Base-by-base conservation (phyloP, 35 echinoderm and acorn worm species). In the Acanthaster planci region DNA sequence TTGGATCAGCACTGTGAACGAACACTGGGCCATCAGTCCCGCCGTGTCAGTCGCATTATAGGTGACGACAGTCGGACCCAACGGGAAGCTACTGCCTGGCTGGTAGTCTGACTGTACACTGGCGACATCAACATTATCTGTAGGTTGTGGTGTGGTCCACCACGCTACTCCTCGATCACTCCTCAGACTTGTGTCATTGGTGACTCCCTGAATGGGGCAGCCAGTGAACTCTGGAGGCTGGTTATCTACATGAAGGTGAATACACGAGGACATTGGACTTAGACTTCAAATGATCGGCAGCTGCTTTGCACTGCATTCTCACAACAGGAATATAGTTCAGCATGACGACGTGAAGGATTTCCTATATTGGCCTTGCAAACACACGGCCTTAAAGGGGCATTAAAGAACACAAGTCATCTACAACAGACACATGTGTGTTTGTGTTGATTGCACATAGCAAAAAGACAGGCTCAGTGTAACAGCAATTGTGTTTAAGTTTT, bases 11-110 rank as follows among this genome's bases (percentile, higher is more conserved):
- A 47, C 42, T 6, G 42, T 47, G 54, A 91, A 91, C 21, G 55
- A 37, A 50, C 89, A 91, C 8, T 14, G 19, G 36, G 75, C 76
- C 19, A 4, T 31, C 30, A 85, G 67, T 80, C 76, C 77, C 21
- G 77, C 42, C 0, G 54, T 37, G 38, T 91, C 89, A 34, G 76
- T 86, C 27, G 76, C 82, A 10, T 36, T 91, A 34, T 86, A 80
- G 0, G 23, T 60, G 0, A 91, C 89, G 27, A 67, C 32, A 14
- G 89, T 91, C 8, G 52, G 9, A 39, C 89, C 89, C 21, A 80
- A 52, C 2, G 77, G 55, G 53, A 91, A 91, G 18, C 77, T 38
- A 37, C 53, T 30, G 16, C 85, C 68, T 30, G 50, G 17, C 23
- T 30, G 32, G 55, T 84, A 67, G 7, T 30, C 39, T 17, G 29